Base-by-base conservation (phyloP, 2,888 invertebrate species). In the Limnephilus lunatus region DNA sequence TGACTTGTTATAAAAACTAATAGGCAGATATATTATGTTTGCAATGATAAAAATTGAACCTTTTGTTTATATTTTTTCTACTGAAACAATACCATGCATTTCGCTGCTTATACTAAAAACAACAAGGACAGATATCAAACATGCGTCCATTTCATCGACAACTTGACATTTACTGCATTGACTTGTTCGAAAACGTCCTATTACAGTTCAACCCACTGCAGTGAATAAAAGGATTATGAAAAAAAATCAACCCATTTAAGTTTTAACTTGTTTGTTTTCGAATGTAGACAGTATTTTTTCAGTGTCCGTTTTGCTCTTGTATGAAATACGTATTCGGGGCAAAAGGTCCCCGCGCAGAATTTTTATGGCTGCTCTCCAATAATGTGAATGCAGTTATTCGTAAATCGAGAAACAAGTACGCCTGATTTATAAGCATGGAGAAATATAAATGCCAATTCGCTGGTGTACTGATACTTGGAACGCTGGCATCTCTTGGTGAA, bases 361-460 rank as follows among this genome's bases (percentile, higher is more conserved):
- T 85, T 85, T 86, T 86, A 86, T 86, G 86, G 86, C 86, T 86
- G 86, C 86, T 30, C 0, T 86, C 86, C 86, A 86, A 86, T 86
- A 86, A 86, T 86, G 48, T 86, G 86, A 86, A 86, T 86, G 86
- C 48, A 86, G 48, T 86, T 86, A 86, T 86, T 86, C 86, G 25
- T n/a, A 86, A 86, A 86, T 86, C 86, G 48, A 86, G 31, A 86
- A 48, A 48, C 86, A 86, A 86, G 25, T 25, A 31, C 19, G 11
- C 30, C 30, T 48, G 44, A 86, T 86, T 86, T 86, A 85, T 85
- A 85, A n/a, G 35, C 32, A 39, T 25, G 39, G 35, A 85, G 25
- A 85, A 82, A 85, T 85, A 85, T 85, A 85, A 85, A 68, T 68
- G 53, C 53, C 53, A 68, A 68, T 68, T 68, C 53, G 53, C 53